Conservation (phyloP, 2,888 invertebrate species). For the Scaptodrosophila latifasciaeformis region DNA sequence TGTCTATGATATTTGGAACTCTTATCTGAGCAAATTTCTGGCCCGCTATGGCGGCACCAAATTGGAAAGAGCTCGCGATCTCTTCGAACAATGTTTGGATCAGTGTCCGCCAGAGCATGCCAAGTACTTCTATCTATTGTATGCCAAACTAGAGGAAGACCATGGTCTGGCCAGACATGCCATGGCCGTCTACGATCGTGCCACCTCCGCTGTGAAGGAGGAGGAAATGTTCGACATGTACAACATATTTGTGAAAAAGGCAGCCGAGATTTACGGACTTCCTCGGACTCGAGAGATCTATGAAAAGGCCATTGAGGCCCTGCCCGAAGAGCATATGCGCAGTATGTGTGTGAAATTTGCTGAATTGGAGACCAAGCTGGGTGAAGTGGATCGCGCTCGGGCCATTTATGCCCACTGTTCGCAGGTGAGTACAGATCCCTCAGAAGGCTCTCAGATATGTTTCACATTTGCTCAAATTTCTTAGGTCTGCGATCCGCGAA, state of each 20-base stretch:
- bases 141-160: constrained; percentile 98
- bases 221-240: constrained; percentile 98
- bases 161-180: constrained; percentile 98
- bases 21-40: constrained; percentile 97
- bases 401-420: constrained; percentile 98
- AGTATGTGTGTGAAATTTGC: constrained; percentile 98
- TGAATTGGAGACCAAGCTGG: constrained; percentile 98
- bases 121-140: constrained; percentile 94
- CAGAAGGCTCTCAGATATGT: too few relatives aligned
- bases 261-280: constrained; percentile 97
- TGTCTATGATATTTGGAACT: constrained; percentile 99
- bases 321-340: constrained; percentile 91
- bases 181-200: constrained; percentile 99
- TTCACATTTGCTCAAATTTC: background rate
- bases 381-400: constrained; percentile 97
- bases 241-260: constrained; percentile 98
- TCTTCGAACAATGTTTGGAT: constrained; percentile 99
- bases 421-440: constrained; percentile 82
- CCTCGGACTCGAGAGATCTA: constrained; percentile 98
- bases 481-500: constrained; percentile 92
- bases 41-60: constrained; percentile 96
- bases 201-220: constrained; percentile 92
- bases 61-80: constrained; percentile 95
- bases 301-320: constrained; percentile 95
- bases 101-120: constrained; percentile 97